Percentiles rank a stretch among this genome's conserved stretches.
Conservation (phyloP, 2,797 vertebrate genomes). For the Coregonus ussuriensis region DNA sequence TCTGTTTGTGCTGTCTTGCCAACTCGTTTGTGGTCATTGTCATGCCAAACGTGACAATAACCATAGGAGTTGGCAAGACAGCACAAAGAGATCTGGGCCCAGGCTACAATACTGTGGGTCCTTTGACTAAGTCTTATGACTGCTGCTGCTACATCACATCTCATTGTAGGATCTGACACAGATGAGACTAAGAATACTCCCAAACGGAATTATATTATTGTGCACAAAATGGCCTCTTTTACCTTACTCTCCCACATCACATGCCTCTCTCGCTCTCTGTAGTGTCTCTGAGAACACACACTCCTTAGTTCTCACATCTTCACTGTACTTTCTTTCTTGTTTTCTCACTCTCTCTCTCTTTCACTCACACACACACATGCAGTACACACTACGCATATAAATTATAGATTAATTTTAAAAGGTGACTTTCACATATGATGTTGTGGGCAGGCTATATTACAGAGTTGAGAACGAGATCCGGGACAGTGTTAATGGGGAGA, state of each 20-base stretch:
- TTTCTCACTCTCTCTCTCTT: too few species aligned
- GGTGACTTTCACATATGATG: background rate
- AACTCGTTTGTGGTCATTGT: background rate
- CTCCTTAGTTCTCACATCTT: background rate
- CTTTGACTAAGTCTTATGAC: background rate
- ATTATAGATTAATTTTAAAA: background rate
- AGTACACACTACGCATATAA: background rate
- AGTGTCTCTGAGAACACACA: background rate
- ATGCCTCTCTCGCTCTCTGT: background rate
- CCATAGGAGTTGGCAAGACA: background rate
- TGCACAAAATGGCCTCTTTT: conserved; percentile 26
- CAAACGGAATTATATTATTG: conserved; percentile 48
- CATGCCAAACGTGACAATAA: background rate
- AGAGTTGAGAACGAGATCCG: too few species aligned
- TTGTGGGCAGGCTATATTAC: background rate
- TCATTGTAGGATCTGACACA: conserved; percentile 19
- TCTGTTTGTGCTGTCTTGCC: background rate
- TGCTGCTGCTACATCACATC: conserved; percentile 4
- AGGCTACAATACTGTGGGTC: background rate
- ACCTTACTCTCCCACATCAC: conserved; percentile 6
- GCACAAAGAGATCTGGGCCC: background rate
- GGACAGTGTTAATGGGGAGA: too few species aligned
- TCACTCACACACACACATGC: background rate
- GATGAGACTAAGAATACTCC: conserved; percentile 27
- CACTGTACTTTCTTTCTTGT: too few species aligned